Conservation (phyloP, 2,888 invertebrate species). For the Hedychridium roseum region DNA sequence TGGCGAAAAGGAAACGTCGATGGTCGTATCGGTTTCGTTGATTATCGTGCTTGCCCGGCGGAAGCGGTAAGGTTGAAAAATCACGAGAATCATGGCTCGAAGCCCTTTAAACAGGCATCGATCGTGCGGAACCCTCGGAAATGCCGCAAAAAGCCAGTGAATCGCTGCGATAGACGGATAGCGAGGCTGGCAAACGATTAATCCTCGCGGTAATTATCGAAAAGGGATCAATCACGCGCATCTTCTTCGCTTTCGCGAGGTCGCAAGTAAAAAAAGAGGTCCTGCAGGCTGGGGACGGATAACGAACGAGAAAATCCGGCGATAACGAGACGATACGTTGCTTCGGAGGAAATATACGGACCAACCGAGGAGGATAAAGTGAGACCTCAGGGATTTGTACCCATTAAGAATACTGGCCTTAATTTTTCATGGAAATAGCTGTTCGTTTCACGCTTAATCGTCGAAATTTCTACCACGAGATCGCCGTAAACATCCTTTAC, state of each 20-base stretch:
- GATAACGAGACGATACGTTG: conserved; percentile 5
- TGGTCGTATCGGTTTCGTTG: no score
- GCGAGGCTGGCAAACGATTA: no score
- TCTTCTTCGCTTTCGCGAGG: conserved; percentile 1
- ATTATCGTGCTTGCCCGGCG: no score
- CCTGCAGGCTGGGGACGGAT: no score
- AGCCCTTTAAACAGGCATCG: conserved; percentile 3
- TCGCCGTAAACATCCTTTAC: conserved; percentile 11
- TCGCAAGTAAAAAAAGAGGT: conserved; percentile 6
- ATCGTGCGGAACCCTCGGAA: no score
- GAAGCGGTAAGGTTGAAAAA: no score
- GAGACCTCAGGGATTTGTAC: not conserved
- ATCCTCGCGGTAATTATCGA: conserved; percentile 54
- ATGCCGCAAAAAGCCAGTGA: no score
- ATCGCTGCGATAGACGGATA: no score
- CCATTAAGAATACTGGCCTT: not conserved
- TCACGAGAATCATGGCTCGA: conserved; percentile 1
- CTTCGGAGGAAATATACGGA: not conserved
- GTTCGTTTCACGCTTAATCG: conserved; percentile 1
- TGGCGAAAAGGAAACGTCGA: no score
- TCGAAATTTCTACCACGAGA: conserved; percentile 13
- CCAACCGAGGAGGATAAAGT: not conserved
- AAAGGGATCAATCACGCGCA: conserved; percentile 54
- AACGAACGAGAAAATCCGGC: conserved; percentile 22
- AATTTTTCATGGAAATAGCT: conserved; percentile 1